Conservation (phyloP, 2,888 invertebrate genomes). For the Reticulitermes lucifugus region DNA sequence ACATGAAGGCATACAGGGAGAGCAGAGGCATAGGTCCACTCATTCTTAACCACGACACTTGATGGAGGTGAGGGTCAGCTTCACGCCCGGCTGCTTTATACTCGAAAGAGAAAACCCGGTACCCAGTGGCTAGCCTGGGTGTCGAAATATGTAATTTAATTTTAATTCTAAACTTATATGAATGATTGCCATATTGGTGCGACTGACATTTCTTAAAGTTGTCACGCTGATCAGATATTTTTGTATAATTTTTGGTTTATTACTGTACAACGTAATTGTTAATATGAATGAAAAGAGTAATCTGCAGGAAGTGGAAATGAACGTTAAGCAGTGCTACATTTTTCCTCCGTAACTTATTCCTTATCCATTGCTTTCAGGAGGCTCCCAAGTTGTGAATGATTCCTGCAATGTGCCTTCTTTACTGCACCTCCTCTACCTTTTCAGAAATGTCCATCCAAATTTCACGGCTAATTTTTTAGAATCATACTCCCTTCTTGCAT, state of each 20-base stretch:
- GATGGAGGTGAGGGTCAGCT: too few relatives aligned
- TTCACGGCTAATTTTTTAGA: background rate
- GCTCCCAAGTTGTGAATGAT: background rate
- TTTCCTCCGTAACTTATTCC: background rate
- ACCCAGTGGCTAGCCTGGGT: background rate
- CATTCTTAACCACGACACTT: too few relatives aligned
- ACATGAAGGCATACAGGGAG: too few relatives aligned
- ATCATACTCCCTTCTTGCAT: background rate
- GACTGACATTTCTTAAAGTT: background rate
- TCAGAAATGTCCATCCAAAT: background rate
- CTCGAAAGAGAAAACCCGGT: too few relatives aligned
- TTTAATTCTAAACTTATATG: background rate
- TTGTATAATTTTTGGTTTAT: background rate
- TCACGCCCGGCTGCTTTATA: too few relatives aligned
- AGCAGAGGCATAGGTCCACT: too few relatives aligned
- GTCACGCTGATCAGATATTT: background rate
- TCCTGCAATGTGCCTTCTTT: background rate
- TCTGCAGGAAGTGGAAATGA: background rate
- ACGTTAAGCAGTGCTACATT: background rate
- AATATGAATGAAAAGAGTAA: background rate
- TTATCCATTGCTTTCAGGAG: background rate
- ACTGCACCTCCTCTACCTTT: background rate
- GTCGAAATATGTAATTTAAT: background rate
- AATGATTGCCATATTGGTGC: too few relatives aligned
- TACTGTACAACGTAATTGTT: background rate